Percentiles rank a stretch among this genome's conserved stretches.
Evolutionary conservation across 2,888 invertebrate species (phyloP).

Genomic region (Helicoverpa assulta): DNA sequence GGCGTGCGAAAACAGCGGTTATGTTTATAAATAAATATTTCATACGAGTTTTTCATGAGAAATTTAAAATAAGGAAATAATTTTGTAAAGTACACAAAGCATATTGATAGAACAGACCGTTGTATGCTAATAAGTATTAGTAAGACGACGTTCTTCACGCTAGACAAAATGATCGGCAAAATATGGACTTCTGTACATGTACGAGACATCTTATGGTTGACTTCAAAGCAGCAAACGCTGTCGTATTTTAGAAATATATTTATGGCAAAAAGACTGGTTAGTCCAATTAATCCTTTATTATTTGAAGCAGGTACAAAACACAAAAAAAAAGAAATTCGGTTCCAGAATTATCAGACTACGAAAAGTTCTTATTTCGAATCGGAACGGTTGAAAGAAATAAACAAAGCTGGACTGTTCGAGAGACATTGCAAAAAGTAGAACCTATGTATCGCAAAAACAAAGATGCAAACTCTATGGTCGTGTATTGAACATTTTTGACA

Average conservation of each 20-base stretch:
- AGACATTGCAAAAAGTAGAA: constrained; percentile 40
- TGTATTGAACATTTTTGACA: constrained; percentile 54
- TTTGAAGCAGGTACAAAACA: neutral
- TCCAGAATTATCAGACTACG: constrained; percentile 12
- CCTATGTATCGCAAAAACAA: constrained; percentile 40
- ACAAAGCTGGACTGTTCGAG: constrained; percentile 22
- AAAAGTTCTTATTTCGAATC: constrained; percentile 20
- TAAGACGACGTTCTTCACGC: too few species aligned
- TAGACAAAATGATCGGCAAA: too few species aligned
- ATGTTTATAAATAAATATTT: constrained; percentile 48
- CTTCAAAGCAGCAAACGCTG: too few species aligned
- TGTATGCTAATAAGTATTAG: too few species aligned
- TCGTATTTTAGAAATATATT: too few species aligned
- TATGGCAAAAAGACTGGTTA: too few species aligned
- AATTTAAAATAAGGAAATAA: too few species aligned
- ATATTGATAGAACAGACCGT: too few species aligned
- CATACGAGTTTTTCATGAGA: neutral
- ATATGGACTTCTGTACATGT: too few species aligned
- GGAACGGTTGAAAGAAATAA: constrained; percentile 31
- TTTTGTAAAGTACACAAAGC: too few species aligned
- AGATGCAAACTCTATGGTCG: constrained; percentile 17
- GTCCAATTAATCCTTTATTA: neutral
- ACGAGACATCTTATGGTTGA: too few species aligned
- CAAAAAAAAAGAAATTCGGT: constrained; percentile 11
- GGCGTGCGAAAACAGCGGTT: constrained; percentile 47